A percentile compares a stretch with the other conserved stretches of the same genome.
These are phyloP conservation scores for Ochotona curzoniae DNA, from an alignment of 2,113 vertebrate species.

Conservation along the genomic window DNA sequence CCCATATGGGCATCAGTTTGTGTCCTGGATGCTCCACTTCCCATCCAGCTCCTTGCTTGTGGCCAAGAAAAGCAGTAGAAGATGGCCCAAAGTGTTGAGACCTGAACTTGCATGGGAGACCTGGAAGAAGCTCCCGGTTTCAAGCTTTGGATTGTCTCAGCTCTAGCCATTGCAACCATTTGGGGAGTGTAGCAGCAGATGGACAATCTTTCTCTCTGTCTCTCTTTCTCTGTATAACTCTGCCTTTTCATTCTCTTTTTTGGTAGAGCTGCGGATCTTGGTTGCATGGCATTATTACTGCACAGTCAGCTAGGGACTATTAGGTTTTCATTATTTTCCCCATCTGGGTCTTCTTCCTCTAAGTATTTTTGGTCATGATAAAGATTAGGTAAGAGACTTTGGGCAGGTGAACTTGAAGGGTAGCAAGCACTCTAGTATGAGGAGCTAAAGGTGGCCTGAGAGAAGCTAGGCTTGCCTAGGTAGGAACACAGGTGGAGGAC, in stretches of 20 bases:
- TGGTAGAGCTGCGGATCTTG: neutral
- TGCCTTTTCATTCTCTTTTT: slow-evolving; percentile 31
- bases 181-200: no score
- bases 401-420: slow-evolving; percentile 48
- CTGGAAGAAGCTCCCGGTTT: no score
- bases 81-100: no score
- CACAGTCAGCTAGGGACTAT: slow-evolving; percentile 17
- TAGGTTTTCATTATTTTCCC: slow-evolving; percentile 13
- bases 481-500: slow-evolving; percentile 7
- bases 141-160: no score
- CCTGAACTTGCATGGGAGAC: no score
- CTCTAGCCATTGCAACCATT: no score
- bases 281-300: neutral
- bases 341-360: neutral
- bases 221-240: no score
- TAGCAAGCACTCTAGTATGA: neutral
- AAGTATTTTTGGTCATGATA: neutral
- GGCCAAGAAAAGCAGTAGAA: no score
- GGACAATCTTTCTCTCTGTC: no score
- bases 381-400: slow-evolving; percentile 55
- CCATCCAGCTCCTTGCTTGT: no score
- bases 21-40: no score
- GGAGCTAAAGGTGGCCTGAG: slow-evolving; percentile 56
- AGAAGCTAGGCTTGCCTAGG: slow-evolving; percentile 61
- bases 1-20: no score